phyloP scores from a whole-genome alignment of 2,113 vertebrate genomes.

The Nothoprocta perdicaria region DNA sequence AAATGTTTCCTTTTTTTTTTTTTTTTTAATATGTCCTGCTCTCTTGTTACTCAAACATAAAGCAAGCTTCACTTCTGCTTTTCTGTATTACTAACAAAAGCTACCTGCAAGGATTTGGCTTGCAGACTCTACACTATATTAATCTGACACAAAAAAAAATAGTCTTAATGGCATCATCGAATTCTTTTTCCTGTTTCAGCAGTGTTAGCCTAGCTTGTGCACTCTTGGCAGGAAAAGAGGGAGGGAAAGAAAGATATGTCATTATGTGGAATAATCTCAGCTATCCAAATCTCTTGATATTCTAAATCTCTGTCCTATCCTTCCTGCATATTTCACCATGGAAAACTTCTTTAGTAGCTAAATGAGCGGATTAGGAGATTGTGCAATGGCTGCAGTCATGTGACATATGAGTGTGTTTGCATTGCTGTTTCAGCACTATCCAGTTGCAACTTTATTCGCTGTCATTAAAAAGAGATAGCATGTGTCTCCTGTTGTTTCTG shows the following conservation, averaged over 20 bases:
- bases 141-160: background rate
- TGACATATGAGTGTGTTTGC: background rate
- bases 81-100: background rate
- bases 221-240: background rate
- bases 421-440: background rate
- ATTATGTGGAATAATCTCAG: background rate
- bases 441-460: background rate
- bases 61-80: background rate
- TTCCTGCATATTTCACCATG: background rate
- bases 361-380: background rate
- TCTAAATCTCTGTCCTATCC: background rate
- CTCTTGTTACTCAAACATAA: background rate
- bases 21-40: background rate
- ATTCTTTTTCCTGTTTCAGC: background rate
- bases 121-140: background rate
- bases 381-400: background rate
- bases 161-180: background rate
- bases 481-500: background rate
- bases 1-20: background rate
- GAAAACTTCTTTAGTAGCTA: background rate
- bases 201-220: background rate
- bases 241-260: background rate
- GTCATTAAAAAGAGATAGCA: background rate
- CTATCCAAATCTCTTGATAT: constrained; percentile 5
- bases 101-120: background rate